phyloP scores from a whole-genome alignment of 2,888 invertebrate genomes.

The Pseudolycoriella hygida region DNA sequence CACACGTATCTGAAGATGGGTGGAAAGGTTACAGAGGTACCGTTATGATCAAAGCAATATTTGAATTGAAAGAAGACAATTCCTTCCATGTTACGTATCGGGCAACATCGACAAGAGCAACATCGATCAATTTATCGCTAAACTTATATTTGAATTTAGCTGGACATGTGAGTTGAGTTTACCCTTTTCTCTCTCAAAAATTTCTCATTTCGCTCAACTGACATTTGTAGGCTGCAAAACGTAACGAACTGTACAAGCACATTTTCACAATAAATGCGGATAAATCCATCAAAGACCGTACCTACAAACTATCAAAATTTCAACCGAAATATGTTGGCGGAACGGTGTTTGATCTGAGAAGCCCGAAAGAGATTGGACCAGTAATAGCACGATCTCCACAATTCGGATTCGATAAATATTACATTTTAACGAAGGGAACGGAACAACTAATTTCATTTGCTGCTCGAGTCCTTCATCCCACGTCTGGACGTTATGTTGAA shows the following conservation, averaged over 20 bases:
- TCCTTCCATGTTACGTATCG: conserved; percentile 56
- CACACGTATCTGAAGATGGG: conserved; percentile 55
- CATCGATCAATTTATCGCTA: conserved; percentile 72
- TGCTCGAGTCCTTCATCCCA: conserved; percentile 46
- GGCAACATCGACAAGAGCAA: conserved; percentile 58
- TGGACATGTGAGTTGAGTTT: conserved; percentile 38
- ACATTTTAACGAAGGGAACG: conserved; percentile 45
- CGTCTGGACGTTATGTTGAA: conserved; percentile 55
- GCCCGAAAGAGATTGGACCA: conserved; percentile 42
- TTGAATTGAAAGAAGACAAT: conserved; percentile 53
- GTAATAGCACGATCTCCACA: conserved; percentile 47
- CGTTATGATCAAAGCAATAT: conserved; percentile 49
- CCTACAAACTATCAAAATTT: conserved; percentile 56
- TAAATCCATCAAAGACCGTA: conserved; percentile 51
- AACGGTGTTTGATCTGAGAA: conserved; percentile 55
- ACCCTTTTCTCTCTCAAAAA: too few species aligned
- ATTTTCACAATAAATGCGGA: conserved; percentile 56
- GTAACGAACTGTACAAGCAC: conserved; percentile 44
- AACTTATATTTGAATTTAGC: conserved; percentile 84
- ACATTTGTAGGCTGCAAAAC: too few species aligned
- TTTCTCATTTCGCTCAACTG: too few species aligned
- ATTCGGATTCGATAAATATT: conserved; percentile 71
- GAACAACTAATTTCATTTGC: conserved; percentile 39
- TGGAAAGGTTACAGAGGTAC: conserved; percentile 84
- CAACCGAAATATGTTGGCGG: conserved; percentile 34